phyloP scores from a whole-genome alignment of 2,113 vertebrate species.

The Psilopogon haemacephalus region DNA sequence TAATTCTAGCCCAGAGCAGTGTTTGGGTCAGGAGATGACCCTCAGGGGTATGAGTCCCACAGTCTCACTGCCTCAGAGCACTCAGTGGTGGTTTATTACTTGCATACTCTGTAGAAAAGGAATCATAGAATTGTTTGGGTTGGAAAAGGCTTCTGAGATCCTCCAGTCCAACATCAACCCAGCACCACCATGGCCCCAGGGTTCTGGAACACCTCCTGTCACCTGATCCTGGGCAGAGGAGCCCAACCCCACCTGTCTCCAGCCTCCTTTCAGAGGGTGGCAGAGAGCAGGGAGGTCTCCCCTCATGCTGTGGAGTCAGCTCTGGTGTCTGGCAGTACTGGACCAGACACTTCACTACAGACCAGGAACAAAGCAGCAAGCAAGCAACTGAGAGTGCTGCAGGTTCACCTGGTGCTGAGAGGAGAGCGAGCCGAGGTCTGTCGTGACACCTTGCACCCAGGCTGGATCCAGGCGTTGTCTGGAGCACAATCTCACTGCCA shows the following conservation, averaged over 20 bases:
- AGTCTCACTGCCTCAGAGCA: not conserved
- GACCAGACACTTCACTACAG: not conserved
- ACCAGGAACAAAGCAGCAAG: not conserved
- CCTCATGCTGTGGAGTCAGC: not conserved
- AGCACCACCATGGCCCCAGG: no score
- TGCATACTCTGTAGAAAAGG: not conserved
- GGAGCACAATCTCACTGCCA: not conserved
- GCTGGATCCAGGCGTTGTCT: not conserved
- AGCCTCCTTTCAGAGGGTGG: no score
- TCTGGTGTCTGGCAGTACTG: not conserved
- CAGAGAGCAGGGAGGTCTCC: no score
- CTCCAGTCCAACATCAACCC: not conserved
- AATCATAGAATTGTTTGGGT: no score
- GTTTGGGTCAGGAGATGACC: not conserved
- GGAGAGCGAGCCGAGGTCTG: not conserved
- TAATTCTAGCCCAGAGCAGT: not conserved
- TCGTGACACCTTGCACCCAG: not conserved
- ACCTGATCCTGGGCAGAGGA: no score
- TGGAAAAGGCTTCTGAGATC: no score
- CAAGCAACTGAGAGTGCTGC: not conserved
- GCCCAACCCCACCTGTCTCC: no score
- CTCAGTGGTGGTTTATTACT: not conserved
- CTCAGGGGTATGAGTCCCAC: rapidly evolving
- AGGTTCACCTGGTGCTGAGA: not conserved
- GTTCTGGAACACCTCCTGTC: no score